Conservation (phyloP, 1,140 invertebrate species). For the Pseudomyrmex gracilis region DNA sequence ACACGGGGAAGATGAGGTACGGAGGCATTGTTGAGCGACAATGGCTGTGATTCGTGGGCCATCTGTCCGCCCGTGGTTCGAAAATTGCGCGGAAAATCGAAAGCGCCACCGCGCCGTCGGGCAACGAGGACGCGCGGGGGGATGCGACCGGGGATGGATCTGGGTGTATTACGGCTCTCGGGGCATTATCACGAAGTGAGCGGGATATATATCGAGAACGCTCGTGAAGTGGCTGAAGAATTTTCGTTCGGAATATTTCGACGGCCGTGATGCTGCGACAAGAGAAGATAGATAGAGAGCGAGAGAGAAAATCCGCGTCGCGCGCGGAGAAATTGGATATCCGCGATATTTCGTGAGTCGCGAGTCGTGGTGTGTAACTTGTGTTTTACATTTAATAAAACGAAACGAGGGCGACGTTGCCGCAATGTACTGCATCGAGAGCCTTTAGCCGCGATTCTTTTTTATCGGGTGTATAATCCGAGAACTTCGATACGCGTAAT, state of each 20-base stretch:
- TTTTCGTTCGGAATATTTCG: slow-evolving; percentile 56
- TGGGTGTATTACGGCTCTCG: slow-evolving; percentile 47
- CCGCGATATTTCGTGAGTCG: slow-evolving; percentile 41
- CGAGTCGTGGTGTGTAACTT: slow-evolving; percentile 29
- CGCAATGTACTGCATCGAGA: slow-evolving; percentile 5
- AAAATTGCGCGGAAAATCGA: slow-evolving; percentile 74
- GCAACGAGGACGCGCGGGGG: not conserved
- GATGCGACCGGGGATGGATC: not conserved
- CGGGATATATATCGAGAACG: slow-evolving; percentile 58
- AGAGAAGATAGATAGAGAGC: not conserved
- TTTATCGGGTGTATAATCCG: slow-evolving; percentile 47
- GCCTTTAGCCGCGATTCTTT: slow-evolving; percentile 30
- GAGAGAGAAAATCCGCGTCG: slow-evolving; percentile 14
- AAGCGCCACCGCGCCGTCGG: not conserved
- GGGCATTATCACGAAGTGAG: slow-evolving; percentile 42
- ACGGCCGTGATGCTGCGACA: not conserved
- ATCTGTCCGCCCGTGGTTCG: slow-evolving; percentile 63
- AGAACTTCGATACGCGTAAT: slow-evolving; percentile 33
- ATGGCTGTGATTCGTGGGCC: slow-evolving; percentile 68
- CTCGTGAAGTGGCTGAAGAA: slow-evolving; percentile 62
- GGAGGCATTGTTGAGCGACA: slow-evolving; percentile 59
- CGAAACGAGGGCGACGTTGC: slow-evolving; percentile 31
- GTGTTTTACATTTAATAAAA: slow-evolving; percentile 59
- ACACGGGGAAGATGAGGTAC: slow-evolving; percentile 31
- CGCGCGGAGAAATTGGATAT: slow-evolving; percentile 49